phyloP scores from a whole-genome alignment of 2,113 vertebrate species.

The Ahaetulla prasina region DNA sequence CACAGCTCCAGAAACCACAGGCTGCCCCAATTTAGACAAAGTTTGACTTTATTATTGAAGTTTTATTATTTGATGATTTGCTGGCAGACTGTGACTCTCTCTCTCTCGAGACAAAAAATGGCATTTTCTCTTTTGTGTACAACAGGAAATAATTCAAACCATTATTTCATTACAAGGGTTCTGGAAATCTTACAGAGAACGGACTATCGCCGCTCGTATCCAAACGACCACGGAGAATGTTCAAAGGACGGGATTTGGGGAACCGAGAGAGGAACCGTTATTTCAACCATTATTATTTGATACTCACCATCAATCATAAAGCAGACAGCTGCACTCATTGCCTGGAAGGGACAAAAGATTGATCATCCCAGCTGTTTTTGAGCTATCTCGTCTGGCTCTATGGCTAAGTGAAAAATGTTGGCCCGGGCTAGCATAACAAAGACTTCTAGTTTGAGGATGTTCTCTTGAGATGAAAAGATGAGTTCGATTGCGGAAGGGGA shows the following conservation, averaged over 20 bases:
- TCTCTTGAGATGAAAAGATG: not conserved
- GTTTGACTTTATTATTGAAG: not conserved
- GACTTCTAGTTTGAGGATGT: not conserved
- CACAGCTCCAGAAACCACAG: not conserved
- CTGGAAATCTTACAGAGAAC: slow-evolving; percentile 1
- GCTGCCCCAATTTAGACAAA: not conserved
- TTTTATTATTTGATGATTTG: not conserved
- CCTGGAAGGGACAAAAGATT: slow-evolving; percentile 72
- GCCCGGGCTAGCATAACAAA: not conserved
- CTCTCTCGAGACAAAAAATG: not conserved
- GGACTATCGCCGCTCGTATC: not conserved
- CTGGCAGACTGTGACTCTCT: fast-evolving
- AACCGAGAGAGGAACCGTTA: not conserved
- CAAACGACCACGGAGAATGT: not conserved
- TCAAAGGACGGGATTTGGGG: not conserved
- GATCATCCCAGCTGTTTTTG: not conserved
- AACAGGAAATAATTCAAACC: not conserved
- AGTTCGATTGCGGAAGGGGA: not conserved
- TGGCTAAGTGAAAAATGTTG: not conserved
- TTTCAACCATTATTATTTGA: slow-evolving; percentile 17
- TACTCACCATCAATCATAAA: slow-evolving; percentile 94
- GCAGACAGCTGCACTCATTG: slow-evolving; percentile 96
- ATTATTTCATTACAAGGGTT: not conserved
- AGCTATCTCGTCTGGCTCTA: not conserved
- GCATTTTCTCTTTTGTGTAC: not conserved